Evolutionary conservation across 2,113 vertebrate species (phyloP).

Genomic region (Rhegmatorhina hoffmannsi): DNA sequence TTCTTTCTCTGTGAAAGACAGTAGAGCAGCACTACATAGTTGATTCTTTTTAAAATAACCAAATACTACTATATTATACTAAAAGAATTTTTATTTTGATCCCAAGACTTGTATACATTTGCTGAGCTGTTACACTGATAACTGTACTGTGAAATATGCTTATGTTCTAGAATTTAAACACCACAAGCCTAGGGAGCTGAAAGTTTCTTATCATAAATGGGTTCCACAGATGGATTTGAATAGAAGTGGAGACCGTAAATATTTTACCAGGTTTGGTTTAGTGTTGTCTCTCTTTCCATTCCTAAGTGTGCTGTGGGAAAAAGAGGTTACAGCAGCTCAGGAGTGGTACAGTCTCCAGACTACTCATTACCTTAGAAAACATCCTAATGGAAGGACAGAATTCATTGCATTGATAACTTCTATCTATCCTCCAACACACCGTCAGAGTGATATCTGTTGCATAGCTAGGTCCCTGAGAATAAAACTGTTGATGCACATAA

Average conservation of each 20-base stretch:
- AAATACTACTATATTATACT: not conserved
- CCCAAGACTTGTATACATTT: not conserved
- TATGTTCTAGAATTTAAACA: not conserved
- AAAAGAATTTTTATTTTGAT: not conserved
- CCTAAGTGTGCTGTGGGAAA: not conserved
- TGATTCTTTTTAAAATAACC: not conserved
- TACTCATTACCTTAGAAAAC: not conserved
- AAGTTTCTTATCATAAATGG: not conserved
- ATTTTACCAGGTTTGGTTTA: not conserved
- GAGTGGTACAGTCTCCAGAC: not conserved
- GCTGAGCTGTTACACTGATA: fast-evolving
- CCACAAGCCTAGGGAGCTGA: not conserved
- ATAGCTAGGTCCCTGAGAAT: not conserved
- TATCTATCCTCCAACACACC: not conserved
- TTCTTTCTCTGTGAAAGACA: not conserved
- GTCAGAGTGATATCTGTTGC: not conserved
- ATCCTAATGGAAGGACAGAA: not conserved
- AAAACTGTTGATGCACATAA: not conserved
- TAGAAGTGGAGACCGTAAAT: not conserved
- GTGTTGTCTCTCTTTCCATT: not conserved
- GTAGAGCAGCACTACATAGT: not conserved
- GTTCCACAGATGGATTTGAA: not conserved
- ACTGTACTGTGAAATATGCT: not conserved
- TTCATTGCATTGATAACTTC: not conserved
- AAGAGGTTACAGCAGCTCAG: not conserved